Conservation (phyloP, 2,797 vertebrate genomes). For the Lophius americanus region DNA sequence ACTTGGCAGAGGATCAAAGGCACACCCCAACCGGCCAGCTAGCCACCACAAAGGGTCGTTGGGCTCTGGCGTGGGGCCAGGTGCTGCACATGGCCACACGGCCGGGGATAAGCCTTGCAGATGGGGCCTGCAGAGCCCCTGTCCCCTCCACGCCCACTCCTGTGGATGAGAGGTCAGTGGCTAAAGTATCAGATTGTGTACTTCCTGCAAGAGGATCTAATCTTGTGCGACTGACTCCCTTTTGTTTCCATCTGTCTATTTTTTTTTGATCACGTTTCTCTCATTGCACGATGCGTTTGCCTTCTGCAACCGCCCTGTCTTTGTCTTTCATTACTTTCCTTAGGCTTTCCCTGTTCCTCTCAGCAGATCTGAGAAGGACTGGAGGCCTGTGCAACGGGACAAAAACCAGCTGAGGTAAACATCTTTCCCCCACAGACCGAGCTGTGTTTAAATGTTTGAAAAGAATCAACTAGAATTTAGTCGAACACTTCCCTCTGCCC, state of each 20-base stretch:
- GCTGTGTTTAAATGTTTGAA: slow-evolving; percentile 61
- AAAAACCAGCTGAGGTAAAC: slow-evolving; percentile 83
- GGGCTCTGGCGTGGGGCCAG: slow-evolving; percentile 84
- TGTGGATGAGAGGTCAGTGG: slow-evolving; percentile 81
- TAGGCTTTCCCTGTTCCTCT: slow-evolving; percentile 37
- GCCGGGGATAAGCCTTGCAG: slow-evolving; percentile 83
- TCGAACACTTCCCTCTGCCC: slow-evolving; percentile 55
- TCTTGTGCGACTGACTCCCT: slow-evolving; percentile 50
- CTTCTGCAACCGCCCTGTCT: slow-evolving; percentile 26
- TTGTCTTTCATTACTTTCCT: slow-evolving; percentile 29
- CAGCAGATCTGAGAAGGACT: slow-evolving; percentile 73
- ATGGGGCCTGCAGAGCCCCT: slow-evolving; percentile 71
- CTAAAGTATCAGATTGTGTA: slow-evolving; percentile 79
- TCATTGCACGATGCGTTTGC: slow-evolving; percentile 29
- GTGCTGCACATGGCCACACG: slow-evolving; percentile 73
- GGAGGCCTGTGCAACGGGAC: slow-evolving; percentile 72
- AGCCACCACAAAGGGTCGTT: slow-evolving; percentile 89
- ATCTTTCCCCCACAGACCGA: slow-evolving; percentile 45
- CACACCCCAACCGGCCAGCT: slow-evolving; percentile 83
- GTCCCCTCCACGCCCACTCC: slow-evolving; percentile 61
- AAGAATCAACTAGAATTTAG: slow-evolving; percentile 55
- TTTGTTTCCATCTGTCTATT: slow-evolving; percentile 53
- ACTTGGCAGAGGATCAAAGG: slow-evolving; percentile 94
- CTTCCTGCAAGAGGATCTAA: slow-evolving; percentile 76
- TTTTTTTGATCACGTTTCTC: slow-evolving; percentile 12